Base-by-base conservation (phyloP, 2,888 invertebrate genomes). In the Cataglyphis cursor region DNA sequence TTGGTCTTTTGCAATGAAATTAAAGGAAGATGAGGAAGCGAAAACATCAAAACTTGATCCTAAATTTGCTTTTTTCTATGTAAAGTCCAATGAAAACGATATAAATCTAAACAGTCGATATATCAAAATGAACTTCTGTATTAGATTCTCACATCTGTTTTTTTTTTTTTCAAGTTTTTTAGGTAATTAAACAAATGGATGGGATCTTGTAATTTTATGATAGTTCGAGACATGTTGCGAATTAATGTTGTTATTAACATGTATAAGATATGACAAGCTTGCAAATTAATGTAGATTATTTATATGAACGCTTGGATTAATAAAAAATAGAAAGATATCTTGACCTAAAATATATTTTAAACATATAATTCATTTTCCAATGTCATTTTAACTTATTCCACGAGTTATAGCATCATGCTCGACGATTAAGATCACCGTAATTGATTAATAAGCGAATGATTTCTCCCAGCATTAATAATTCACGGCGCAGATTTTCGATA, bases 371-470 rank as follows among this genome's bases (percentile, higher is more conserved):
- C n/a, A 76, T 54, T 51, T 76, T 66, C 24, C 51, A 66, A 66
- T 66, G 54, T 48, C 64, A 35, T 21, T 24, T 31, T n/a, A 18
- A 4, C 10, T 64, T 64, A 65, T 65, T 24, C 18, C 48, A 24
- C 21, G 68, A 76, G 18, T 54, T 31, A 31, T 5, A 24, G 31
- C 72, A 35, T 24, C 41, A 24, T 31, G 28, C 10, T 51, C 15
- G 9, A 57, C 59, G 72, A 72, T 72, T 31, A 31, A 35, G 70
- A 72, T 80, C 59, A 1, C 21, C 59, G 18, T 80, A 80, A 80
- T 80, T 80, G 72, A 72, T 72, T 80, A 80, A 80, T 72, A 44
- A 59, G 15, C 78, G 51, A 57, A 4, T 41, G 70, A 78, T 78
- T 70, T 70, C 9, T 59, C 18, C 44, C 31, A 12, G 24, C 15